Percentiles rank a stretch among this genome's conserved stretches.
Evolutionary conservation across 2,888 invertebrate species (phyloP).

Genomic region (Stramonita haemastoma): DNA sequence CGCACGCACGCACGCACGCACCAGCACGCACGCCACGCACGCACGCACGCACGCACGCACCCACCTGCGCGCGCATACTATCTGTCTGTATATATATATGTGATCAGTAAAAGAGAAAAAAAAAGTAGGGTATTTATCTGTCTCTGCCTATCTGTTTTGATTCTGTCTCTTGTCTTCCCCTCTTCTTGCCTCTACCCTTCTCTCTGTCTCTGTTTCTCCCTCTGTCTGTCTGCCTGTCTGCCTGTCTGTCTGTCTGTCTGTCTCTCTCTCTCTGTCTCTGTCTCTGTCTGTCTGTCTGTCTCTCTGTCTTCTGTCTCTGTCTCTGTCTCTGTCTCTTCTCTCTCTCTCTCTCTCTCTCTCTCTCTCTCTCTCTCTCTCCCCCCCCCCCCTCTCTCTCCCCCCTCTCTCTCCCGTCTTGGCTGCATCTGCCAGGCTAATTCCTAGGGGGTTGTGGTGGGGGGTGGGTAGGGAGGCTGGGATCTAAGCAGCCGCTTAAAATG

Average conservation of each 20-base stretch:
- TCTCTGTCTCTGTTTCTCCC: no score
- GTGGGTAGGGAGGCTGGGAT: background rate
- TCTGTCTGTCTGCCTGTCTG: background rate
- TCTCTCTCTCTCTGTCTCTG: background rate
- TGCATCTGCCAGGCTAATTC: background rate
- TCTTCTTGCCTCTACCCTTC: no score
- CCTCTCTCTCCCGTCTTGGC: background rate
- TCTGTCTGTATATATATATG: no score
- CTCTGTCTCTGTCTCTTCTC: background rate
- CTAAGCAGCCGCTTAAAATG: background rate
- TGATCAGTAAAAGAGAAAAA: no score
- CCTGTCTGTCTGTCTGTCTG: background rate
- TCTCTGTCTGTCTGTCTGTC: slow-evolving; percentile 10
- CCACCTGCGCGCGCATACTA: no score
- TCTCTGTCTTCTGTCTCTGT: background rate
- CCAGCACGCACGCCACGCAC: no score
- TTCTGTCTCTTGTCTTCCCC: background rate
- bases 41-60: no score
- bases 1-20: no score
- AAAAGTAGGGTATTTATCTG: no score
- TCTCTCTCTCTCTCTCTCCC: background rate
- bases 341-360: background rate
- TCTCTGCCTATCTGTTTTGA: background rate
- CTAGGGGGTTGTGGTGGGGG: background rate
- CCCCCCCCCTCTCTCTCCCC: background rate